Base-by-base conservation (phyloP, 2,888 invertebrate genomes). In the Archips xylosteana region DNA sequence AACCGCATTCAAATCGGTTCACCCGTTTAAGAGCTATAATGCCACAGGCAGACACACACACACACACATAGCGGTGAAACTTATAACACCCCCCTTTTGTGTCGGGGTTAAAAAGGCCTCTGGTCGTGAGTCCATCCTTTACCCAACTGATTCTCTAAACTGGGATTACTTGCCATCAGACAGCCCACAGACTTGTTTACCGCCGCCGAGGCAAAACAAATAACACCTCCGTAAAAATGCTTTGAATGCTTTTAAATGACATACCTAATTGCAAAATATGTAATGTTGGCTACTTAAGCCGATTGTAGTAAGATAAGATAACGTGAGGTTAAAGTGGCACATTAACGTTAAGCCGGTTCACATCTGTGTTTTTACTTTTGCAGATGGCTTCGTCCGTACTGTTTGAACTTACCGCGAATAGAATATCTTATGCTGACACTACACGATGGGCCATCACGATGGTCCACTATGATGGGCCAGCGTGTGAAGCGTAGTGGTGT, bases 191-290 rank as follows among this genome's bases (percentile, higher is more conserved):
- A 13, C n/a, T 49, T n/a, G n/a, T n/a, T 49, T 49, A 0, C 10
- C 13, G 2, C 4, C 13, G 49, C 3, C n/a, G n/a, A 3, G n/a
- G 3, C n/a, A 54, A 54, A 54, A 54, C 23, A 49, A 4, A 6
- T 49, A 4, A 12, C 8, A 51, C 15, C 23, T 49, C 4, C 6
- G n/a, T 51, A 54, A 23, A 15, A 15, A 51, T 5, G 4, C 49
- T 49, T 49, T 60, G 60, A 60, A 13, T 60, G 36, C 32, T 1
- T 32, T 23, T 32, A 57, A 32, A 57, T 57, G 10, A 12, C 57
- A 34, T 57, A n/a, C n/a, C n/a, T n/a, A 57, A 57, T 32, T 23
- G 32, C 57, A 57, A 32, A 57, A 57, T 57, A 57, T 32, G 57
- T 32, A 12, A 32, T 57, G 57, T 57, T 57, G 4, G 5, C 12